phyloP scores from a whole-genome alignment of 2,113 vertebrate species.

The Gnathochromis pfefferi region DNA sequence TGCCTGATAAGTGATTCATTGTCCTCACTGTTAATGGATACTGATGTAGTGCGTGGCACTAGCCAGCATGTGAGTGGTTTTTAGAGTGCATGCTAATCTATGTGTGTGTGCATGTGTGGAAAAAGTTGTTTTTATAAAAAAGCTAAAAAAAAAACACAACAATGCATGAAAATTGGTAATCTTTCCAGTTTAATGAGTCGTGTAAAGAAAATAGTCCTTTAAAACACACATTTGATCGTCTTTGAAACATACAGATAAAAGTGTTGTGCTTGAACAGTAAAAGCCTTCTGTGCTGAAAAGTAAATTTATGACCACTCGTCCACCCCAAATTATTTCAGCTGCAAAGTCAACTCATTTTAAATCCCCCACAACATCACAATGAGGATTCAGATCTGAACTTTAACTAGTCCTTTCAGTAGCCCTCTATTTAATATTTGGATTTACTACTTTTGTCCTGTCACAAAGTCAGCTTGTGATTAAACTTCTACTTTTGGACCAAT shows the following conservation, averaged over 20 bases:
- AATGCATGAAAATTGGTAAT: neutral
- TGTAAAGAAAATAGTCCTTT: neutral
- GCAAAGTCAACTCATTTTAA: neutral
- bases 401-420: neutral
- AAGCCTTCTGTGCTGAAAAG: neutral
- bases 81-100: constrained; percentile 1
- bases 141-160: accelerated
- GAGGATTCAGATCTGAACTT: neutral
- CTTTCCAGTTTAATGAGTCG: neutral
- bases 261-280: neutral
- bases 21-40: constrained; percentile 10
- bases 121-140: neutral
- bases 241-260: neutral
- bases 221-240: neutral
- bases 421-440: neutral
- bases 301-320: neutral
- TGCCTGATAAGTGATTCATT: constrained; percentile 35
- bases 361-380: neutral
- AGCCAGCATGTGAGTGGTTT: neutral
- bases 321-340: neutral
- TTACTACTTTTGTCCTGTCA: neutral
- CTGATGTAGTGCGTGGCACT: neutral
- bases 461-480: neutral
- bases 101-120: neutral
- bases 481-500: neutral